These are phyloP conservation scores for Xiphophorus birchmanni DNA, from an alignment of 2,797 vertebrate genomes.

Conservation along the genomic window DNA sequence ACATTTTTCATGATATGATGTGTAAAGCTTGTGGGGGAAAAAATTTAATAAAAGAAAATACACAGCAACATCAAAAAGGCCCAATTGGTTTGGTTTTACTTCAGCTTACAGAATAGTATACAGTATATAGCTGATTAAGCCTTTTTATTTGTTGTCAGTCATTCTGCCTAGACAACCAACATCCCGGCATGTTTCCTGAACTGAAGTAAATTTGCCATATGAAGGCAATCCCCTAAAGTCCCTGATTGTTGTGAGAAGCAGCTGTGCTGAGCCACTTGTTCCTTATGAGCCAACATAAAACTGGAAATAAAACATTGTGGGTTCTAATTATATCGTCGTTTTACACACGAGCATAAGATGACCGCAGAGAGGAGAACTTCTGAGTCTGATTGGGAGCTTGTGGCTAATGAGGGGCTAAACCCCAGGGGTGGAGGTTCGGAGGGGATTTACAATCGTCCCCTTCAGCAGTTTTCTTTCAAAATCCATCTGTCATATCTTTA, in stretches of 20 bases:
- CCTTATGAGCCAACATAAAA: constrained; percentile 67
- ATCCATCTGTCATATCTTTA: constrained; percentile 76
- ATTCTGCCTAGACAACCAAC: constrained; percentile 47
- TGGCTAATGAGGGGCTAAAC: constrained; percentile 65
- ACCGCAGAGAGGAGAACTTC: constrained; percentile 71
- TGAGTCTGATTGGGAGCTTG: constrained; percentile 76
- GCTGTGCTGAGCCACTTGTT: constrained; percentile 61
- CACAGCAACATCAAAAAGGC: constrained; percentile 24
- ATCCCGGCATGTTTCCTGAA: constrained; percentile 19
- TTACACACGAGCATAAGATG: constrained; percentile 65
- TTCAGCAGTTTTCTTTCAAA: constrained; percentile 66
- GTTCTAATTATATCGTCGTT: constrained; percentile 77
- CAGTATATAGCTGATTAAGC: constrained; percentile 37
- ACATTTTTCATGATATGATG: background rate
- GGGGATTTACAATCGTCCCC: constrained; percentile 58
- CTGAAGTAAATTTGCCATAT: constrained; percentile 20
- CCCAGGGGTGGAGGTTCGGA: constrained; percentile 1
- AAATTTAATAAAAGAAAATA: constrained; percentile 11
- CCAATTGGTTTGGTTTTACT: constrained; percentile 45
- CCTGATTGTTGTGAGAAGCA: constrained; percentile 42
- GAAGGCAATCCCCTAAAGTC: constrained; percentile 42
- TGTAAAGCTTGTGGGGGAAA: constrained; percentile 14
- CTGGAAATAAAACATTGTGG: constrained; percentile 78
- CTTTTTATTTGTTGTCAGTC: constrained; percentile 39
- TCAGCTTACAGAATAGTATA: constrained; percentile 36